phyloP scores from a whole-genome alignment of 1,140 invertebrate species.

The Calephelis nemesis region DNA sequence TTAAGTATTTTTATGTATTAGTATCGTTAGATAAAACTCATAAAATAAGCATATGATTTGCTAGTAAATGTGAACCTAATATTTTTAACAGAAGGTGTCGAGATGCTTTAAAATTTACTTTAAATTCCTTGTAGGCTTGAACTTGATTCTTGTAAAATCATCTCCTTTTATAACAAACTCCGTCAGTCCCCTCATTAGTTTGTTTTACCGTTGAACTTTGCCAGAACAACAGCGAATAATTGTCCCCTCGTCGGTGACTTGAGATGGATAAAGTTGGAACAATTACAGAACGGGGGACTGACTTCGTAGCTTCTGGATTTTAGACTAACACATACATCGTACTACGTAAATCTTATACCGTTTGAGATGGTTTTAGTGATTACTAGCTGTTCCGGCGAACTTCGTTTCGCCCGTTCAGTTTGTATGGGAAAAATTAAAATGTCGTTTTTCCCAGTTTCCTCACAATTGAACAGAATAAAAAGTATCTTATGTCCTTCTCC shows the following conservation, averaged over 20 bases:
- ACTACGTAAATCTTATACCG: background rate
- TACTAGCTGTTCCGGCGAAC: no score
- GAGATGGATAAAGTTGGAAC: conserved; percentile 22
- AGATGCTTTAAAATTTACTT: no score
- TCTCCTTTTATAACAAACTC: conserved; percentile 1
- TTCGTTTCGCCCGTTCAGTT: no score
- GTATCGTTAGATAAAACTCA: no score
- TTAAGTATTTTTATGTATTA: no score
- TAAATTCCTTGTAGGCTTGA: background rate
- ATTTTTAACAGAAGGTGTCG: no score
- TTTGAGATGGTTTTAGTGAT: background rate
- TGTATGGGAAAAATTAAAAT: no score
- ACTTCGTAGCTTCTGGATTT: conserved; percentile 16
- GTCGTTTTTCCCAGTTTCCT: no score
- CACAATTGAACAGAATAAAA: no score
- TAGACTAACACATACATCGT: background rate
- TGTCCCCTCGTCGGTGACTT: conserved; percentile 9
- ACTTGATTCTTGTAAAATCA: conserved; percentile 2
- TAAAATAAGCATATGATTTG: no score
- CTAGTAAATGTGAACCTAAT: no score
- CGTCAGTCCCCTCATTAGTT: conserved; percentile 1
- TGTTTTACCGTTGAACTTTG: conserved; percentile 20
- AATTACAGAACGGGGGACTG: conserved; percentile 8
- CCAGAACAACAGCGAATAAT: conserved; percentile 18
- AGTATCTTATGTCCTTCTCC: no score